Base-by-base conservation (phyloP, 2,113 vertebrate species). In the Pelusios castaneus region DNA sequence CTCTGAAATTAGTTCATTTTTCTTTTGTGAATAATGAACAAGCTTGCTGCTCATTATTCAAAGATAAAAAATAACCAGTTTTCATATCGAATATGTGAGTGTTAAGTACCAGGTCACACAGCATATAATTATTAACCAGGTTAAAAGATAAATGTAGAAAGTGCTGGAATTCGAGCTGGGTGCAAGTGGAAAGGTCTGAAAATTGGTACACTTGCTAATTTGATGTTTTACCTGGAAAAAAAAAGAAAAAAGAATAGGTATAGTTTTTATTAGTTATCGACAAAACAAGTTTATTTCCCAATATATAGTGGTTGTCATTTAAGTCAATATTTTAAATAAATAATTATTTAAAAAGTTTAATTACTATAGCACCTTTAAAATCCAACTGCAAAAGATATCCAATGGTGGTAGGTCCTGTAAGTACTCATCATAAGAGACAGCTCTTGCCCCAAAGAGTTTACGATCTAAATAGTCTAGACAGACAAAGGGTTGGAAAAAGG, bases 11-110 rank as follows among this genome's bases (percentile, higher is more conserved):
- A 93, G 63, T 93, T 96, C 94, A 97, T 97, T 97, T 96, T 95
- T 97, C 93, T 95, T 73, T 82, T 84, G 90, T 96, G 94, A 97
- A 97, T 96, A 97, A 97, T 97, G 94, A 96, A 93, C 89, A n/a
- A 94, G 51, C 84, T 85, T 97, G 92, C 92, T 95, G 89, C 96
- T 93, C 96, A 95, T 97, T 97, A 95, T 94, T 97, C 63, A 92
- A 96, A 89, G 92, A 91, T 95, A 95, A 97, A n/a, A 96, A 97
- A 96, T 96, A 95, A 91, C 82, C 24, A 54, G 89, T 91, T 97
- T 95, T 95, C 97, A 97, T 97, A 91, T 92, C 96, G 96, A 92
- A 95, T 95, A 80, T 80, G 93, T 92, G 94, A 95, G 89, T 92
- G 87, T 94, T 92, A 97, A 82, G 82, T 91, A 73, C 22, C n/a